These are phyloP conservation scores for Eueides isabella DNA, from an alignment of 1,140 invertebrate species.

Conservation along the genomic window DNA sequence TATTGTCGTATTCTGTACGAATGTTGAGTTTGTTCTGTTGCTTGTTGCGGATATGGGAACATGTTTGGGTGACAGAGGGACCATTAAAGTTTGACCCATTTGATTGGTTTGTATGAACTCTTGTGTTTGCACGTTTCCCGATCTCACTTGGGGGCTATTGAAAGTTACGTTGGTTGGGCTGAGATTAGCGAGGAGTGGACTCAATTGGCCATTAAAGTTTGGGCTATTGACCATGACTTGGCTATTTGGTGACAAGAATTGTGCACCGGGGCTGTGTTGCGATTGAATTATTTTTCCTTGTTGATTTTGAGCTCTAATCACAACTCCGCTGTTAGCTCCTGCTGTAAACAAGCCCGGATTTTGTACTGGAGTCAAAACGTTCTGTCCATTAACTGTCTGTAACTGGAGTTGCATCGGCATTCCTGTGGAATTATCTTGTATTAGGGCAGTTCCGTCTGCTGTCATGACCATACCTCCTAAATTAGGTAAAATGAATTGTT, in stretches of 20 bases:
- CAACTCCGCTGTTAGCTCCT: constrained; percentile 87
- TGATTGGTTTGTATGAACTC: constrained; percentile 87
- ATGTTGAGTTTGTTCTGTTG: constrained; percentile 88
- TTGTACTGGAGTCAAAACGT: constrained; percentile 89
- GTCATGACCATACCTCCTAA: constrained; percentile 90
- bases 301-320: constrained; percentile 88
- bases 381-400: constrained; percentile 90
- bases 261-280: constrained; percentile 86
- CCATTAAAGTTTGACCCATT: constrained; percentile 90
- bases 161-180: constrained; percentile 88
- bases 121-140: constrained; percentile 84
- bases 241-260: constrained; percentile 88
- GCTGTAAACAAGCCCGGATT: constrained; percentile 88
- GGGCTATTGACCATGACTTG: constrained; percentile 89
- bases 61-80: constrained; percentile 87
- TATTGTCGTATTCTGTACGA: constrained; percentile 87
- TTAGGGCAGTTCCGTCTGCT: constrained; percentile 86
- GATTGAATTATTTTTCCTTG: constrained; percentile 89
- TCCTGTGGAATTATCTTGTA: constrained; percentile 86
- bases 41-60: constrained; percentile 83
- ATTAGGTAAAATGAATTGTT: constrained; percentile 92
- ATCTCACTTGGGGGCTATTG: constrained; percentile 84
- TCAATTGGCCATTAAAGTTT: constrained; percentile 89
- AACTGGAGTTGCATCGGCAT: constrained; percentile 89
- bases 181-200: constrained; percentile 88